Conservation (phyloP, 2,113 vertebrate species). For the Caranx ignobilis region DNA sequence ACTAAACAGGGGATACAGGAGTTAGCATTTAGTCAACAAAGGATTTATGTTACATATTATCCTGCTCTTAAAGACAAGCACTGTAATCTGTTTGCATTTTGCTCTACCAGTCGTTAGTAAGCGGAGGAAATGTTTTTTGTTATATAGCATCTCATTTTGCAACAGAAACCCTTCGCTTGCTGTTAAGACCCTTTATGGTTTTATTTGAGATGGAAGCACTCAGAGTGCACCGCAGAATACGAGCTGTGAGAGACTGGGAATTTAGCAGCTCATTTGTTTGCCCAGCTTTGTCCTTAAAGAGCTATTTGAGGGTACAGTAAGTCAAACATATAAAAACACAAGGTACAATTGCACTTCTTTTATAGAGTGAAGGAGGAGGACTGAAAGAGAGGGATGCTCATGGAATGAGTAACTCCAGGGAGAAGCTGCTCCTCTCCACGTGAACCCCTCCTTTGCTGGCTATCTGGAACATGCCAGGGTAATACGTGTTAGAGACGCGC, state of each 20-base stretch:
- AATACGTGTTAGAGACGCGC: constrained; percentile 33
- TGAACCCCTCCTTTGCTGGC: constrained; percentile 41
- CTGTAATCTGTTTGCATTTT: constrained; percentile 44
- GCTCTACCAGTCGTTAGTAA: constrained; percentile 16
- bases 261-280: constrained; percentile 49
- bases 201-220: constrained; percentile 21
- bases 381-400: constrained; percentile 13
- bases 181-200: constrained; percentile 13
- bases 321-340: constrained; percentile 50
- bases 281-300: constrained; percentile 85
- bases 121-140: neutral
- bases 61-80: constrained; percentile 19
- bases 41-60: constrained; percentile 51
- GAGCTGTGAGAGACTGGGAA: constrained; percentile 40
- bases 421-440: constrained; percentile 15
- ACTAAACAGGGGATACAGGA: constrained; percentile 27
- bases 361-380: constrained; percentile 32
- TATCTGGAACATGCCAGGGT: constrained; percentile 42
- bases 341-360: constrained; percentile 88
- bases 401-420: constrained; percentile 8
- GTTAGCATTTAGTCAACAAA: constrained; percentile 47
- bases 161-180: constrained; percentile 26
- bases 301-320: constrained; percentile 75
- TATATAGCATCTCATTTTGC: constrained; percentile 19
- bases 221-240: constrained; percentile 13